Base-by-base conservation (phyloP, 2,797 vertebrate genomes). In the Channa striata region DNA sequence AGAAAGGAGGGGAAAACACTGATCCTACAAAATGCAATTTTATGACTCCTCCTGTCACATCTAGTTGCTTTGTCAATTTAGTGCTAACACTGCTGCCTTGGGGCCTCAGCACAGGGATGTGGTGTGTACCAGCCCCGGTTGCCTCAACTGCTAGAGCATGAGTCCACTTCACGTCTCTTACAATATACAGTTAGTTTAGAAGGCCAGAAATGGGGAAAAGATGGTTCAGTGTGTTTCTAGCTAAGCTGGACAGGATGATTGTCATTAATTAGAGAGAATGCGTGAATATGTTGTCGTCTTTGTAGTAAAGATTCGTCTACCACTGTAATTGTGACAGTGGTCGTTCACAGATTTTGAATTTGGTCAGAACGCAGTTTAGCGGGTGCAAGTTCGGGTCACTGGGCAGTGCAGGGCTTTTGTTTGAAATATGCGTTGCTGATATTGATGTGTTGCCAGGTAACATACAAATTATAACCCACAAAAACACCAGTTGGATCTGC, bases 1-100 rank as follows among this genome's bases (percentile, higher is more conserved):
- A 66, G 71, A 74, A 81, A 78, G 48, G 61, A 72, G 44, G 79
- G 75, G 61, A 51, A 84, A 86, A 88, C 84, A 90, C 82, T 64
- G 78, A 91, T 91, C 78, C 83, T 83, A 89, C 85, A 86, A 92
- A 94, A 93, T 91, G 90, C 69, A 82, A 90, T 93, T 92, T 86
- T 89, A 90, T 91, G 84, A 92, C 87, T 82, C 48, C 77, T 76
- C 80, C 87, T 91, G 90, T 93, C 92, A 93, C 86, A 85, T 93
- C 91, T 76, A 88, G 81, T 92, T 90, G 82, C 85, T 92, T 90
- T 92, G 87, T 92, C 87, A 93, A 91, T 92, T 93, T 93, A 86
- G 82, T 33, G 72, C 84, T 52, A 86, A 91, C 87, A 70, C 80
- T 85, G 83, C 61, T 53, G 88, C 89, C 89, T 84, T 81, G 83